These are phyloP conservation scores for Sarcophaga variegata DNA, from an alignment of 2,888 invertebrate species.

Conservation along the genomic window DNA sequence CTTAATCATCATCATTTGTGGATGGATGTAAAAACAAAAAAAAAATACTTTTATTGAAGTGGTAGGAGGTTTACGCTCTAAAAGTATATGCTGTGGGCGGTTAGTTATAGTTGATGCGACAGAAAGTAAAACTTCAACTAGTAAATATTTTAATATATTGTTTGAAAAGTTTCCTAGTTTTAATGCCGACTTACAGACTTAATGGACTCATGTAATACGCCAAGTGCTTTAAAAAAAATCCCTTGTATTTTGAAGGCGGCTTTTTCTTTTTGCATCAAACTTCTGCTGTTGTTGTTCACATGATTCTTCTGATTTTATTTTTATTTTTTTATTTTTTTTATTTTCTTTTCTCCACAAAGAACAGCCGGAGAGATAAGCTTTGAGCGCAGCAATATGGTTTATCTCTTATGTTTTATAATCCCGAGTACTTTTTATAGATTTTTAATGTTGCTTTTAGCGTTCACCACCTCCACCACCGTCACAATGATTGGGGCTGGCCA, in stretches of 20 bases:
- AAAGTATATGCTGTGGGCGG: neutral
- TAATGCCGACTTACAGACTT: slow-evolving; percentile 11
- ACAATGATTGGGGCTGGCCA: neutral
- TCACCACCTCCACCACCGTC: neutral
- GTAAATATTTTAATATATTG: neutral
- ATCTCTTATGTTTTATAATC: neutral
- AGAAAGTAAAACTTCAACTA: neutral
- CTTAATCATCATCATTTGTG: slow-evolving; percentile 15
- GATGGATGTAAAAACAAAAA: neutral
- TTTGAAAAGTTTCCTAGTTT: slow-evolving; percentile 1
- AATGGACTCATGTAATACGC: slow-evolving; percentile 23
- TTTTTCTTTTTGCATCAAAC: neutral
- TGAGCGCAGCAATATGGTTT: slow-evolving; percentile 1
- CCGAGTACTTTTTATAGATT: slow-evolving; percentile 27
- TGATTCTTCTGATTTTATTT: neutral
- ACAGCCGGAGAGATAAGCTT: slow-evolving; percentile 31
- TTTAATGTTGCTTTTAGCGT: slow-evolving; percentile 46
- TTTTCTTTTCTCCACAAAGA: slow-evolving; percentile 6
- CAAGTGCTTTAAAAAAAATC: neutral
- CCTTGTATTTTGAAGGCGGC: neutral
- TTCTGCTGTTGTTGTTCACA: neutral
- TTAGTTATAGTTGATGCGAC: neutral
- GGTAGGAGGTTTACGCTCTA: neutral
- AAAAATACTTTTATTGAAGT: neutral
- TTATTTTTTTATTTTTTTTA: slow-evolving; percentile 4